phyloP scores from a whole-genome alignment of 2,113 vertebrate genomes.

The Loxodonta africana region DNA sequence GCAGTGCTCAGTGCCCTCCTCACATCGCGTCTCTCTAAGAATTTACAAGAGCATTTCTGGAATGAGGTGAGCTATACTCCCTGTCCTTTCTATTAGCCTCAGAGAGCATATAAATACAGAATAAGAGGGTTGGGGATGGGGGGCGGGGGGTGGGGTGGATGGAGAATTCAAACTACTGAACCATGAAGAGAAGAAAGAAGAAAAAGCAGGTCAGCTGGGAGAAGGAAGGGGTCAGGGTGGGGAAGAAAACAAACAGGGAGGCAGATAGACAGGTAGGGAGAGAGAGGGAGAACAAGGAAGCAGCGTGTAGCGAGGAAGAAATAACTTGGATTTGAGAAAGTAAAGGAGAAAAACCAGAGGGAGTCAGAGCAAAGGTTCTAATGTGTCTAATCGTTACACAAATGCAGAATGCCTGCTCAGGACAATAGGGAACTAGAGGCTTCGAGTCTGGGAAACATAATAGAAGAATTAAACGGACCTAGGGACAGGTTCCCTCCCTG shows the following conservation, averaged over 20 bases:
- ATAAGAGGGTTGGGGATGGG: background rate
- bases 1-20: background rate
- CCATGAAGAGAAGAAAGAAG: constrained; percentile 65
- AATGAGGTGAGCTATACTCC: constrained; percentile 72
- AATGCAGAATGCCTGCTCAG: constrained; percentile 62
- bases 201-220: constrained; percentile 6
- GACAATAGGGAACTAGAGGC: constrained; percentile 83
- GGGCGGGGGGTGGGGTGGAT: background rate
- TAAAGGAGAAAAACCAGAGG: constrained; percentile 68
- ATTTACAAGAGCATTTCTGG: constrained; percentile 72
- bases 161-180: constrained; percentile 42
- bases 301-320: constrained; percentile 14
- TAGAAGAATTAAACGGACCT: constrained; percentile 82
- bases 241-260: constrained; percentile 59
- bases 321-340: constrained; percentile 66
- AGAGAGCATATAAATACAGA: constrained; percentile 24
- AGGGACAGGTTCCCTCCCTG: constrained; percentile 77
- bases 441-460: constrained; percentile 76
- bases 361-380: constrained; percentile 68
- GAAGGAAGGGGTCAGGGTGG: constrained; percentile 42
- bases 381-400: constrained; percentile 77
- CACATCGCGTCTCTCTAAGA: constrained; percentile 24
- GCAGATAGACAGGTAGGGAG: constrained; percentile 53
- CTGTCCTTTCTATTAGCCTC: constrained; percentile 67
- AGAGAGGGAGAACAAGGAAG: constrained; percentile 44